Evolutionary conservation across 2,888 invertebrate species (phyloP).

Genomic region (Acleris sparsana): DNA sequence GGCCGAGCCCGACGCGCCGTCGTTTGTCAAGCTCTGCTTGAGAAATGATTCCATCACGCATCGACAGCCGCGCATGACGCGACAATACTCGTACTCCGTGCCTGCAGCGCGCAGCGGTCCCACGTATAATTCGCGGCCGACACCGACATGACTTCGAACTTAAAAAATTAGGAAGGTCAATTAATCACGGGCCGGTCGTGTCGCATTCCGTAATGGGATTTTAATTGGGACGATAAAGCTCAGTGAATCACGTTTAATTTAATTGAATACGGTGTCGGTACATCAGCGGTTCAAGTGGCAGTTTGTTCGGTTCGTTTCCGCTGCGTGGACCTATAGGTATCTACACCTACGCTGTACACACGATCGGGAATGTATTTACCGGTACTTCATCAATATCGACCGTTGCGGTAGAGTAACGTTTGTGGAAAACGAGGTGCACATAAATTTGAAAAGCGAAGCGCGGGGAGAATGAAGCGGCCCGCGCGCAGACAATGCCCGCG

Average conservation of each 20-base stretch:
- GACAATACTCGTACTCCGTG: conserved; percentile 3
- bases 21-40: conserved; percentile 29
- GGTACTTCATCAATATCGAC: too few relatives aligned
- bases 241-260: conserved; percentile 12
- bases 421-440: not conserved
- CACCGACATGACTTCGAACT: conserved; percentile 35
- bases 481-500: conserved; percentile 34
- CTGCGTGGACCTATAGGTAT: not conserved
- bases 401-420: too few relatives aligned
- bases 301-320: conserved; percentile 5
- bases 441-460: not conserved
- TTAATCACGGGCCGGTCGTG: conserved; percentile 30
- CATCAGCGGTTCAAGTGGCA: conserved; percentile 6
- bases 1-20: conserved; percentile 9
- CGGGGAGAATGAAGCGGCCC: not conserved
- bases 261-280: conserved; percentile 18
- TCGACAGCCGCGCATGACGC: conserved; percentile 18
- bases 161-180: conserved; percentile 33
- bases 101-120: conserved; percentile 39
- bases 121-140: conserved; percentile 35
- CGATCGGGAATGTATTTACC: not conserved
- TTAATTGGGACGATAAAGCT: conserved; percentile 31
- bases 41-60: conserved; percentile 35
- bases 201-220: conserved; percentile 30
- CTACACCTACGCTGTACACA: not conserved